Base-by-base conservation (phyloP, 2,797 vertebrate genomes). In the Tolypeutes matacus region DNA sequence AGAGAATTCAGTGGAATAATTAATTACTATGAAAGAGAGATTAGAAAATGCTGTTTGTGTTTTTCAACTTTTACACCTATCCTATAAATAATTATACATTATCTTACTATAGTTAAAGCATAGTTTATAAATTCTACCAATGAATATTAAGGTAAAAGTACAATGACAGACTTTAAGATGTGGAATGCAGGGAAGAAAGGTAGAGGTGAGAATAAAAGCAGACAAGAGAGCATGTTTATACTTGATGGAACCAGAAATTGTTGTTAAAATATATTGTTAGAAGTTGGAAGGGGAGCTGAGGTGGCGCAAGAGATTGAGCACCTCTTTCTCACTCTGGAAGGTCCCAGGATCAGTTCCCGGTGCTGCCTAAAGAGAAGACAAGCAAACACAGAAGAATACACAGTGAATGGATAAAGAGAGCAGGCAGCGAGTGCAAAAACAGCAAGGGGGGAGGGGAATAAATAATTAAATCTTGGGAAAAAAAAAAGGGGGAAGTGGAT, bases 61-160 rank as follows among this genome's bases (percentile, higher is more conserved):
- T 39, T 65, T 85, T 90, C 72, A 90, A 18, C 29, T 85, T 90
- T 85, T 80, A 72, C 64, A 46, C 31, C 29, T 53, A 85, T 72
- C 53, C 39, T 77, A 42, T 56, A 72, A 64, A 36, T 78, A 62
- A 56, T 34, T 56, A 51, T 25, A 29, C 25, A 34, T 62, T 36
- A 49, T 90, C 49, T 67, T 81, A 14, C 49, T 91, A 31, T 60
- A 56, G 21, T 65, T 91, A 67, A 67, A 78, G 58, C 53, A 15
- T 70, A 72, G 80, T 72, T 80, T 80, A 46, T 82, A 75, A 90
- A 29, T 64, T 85, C 64, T 67, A 58, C 25, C 36, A 56, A 36
- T 75, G 42, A 62, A 51, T 39, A 15, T 82, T 51, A 62, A 51
- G 5, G 25, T 62, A 73, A 91, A 64, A 36, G 49, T 73, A 82